Conservation (phyloP, 2,888 invertebrate species). For the Aromia moschata region DNA sequence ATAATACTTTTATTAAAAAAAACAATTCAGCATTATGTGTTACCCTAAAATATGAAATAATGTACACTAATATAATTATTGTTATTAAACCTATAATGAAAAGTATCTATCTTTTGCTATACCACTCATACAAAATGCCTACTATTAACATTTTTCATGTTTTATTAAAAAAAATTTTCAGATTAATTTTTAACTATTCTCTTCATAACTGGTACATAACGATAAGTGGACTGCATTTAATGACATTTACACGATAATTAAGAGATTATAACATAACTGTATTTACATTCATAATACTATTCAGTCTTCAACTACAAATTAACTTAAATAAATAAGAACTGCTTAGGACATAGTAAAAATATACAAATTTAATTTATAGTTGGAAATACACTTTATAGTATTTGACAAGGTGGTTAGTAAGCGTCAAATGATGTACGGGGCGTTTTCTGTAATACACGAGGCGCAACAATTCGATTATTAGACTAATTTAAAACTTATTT, state of each 20-base stretch:
- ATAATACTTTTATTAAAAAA: slow-evolving; percentile 28
- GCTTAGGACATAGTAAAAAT: slow-evolving; percentile 25
- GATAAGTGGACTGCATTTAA: slow-evolving; percentile 10
- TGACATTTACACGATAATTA: slow-evolving; percentile 16
- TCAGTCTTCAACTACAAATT: slow-evolving; percentile 42
- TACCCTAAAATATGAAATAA: slow-evolving; percentile 32
- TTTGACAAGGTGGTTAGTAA: slow-evolving; percentile 5
- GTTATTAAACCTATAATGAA: slow-evolving; percentile 14
- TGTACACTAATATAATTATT: slow-evolving; percentile 27
- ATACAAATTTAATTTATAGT: slow-evolving; percentile 25
- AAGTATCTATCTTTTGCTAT: slow-evolving; percentile 19
- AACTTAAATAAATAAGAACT: slow-evolving; percentile 34
- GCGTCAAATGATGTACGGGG: neutral
- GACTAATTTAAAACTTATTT: too few relatives aligned
- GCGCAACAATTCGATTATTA: too few relatives aligned
- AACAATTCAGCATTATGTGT: slow-evolving; percentile 34
- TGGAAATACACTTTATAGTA: slow-evolving; percentile 15
- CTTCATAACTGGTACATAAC: slow-evolving; percentile 32
- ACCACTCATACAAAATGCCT: slow-evolving; percentile 26
- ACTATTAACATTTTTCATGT: slow-evolving; percentile 22
- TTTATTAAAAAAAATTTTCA: slow-evolving; percentile 23
- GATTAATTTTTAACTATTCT: slow-evolving; percentile 13
- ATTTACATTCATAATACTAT: slow-evolving; percentile 36
- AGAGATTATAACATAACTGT: slow-evolving; percentile 10
- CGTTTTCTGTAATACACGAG: too few relatives aligned